Base-by-base conservation (phyloP, 35 echinoderm and acorn worm species). In the Amphiura filiformis region DNA sequence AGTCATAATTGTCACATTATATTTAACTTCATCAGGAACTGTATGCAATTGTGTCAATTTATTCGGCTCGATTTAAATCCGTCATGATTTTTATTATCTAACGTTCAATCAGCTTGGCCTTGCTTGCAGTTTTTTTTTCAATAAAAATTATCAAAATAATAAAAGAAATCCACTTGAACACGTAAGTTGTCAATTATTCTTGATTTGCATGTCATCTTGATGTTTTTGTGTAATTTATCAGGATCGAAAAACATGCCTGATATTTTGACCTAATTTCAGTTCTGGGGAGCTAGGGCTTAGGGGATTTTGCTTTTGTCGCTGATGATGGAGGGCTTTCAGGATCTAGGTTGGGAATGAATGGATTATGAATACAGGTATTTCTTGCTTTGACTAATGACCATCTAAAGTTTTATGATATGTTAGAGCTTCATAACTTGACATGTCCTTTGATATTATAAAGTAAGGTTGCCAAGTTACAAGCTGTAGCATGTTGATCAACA, bases 161-260 rank as follows among this genome's bases (percentile, higher is more conserved):
- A 52, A 7, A 52, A 52, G 7, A 70, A 70, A 47, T 47, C 17
- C 28, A 70, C 11, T 70, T 11, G 9, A 11, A 15, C 61, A 70
- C 61, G 61, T 30, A 70, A 70, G 11, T n/a, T 70, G 61, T 70
- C 61, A 70, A n/a, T 70, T 15, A 70, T n/a, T 70, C 26, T 70
- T 70, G 61, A 70, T 70, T 70, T n/a, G 3, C 11, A 11, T 30
- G 61, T 70, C 61, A 70, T 70, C 61, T 70, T 70, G 61, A 70
- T 70, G 61, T 70, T 70, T 70, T 70, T 70, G 61, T 70, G 61
- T 70, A 70, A 70, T 70, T 70, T 70, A 30, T 70, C 61, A 70
- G 61, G 61, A 70, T 70, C 61, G 26, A 52, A 47, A 47, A 47
- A 47, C 41, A 47, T 4, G 61, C 20, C 17, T 70, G 61, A 18